Evolutionary conservation across 1,140 invertebrate species (phyloP).

Genomic region (Kradibia gibbosae): DNA sequence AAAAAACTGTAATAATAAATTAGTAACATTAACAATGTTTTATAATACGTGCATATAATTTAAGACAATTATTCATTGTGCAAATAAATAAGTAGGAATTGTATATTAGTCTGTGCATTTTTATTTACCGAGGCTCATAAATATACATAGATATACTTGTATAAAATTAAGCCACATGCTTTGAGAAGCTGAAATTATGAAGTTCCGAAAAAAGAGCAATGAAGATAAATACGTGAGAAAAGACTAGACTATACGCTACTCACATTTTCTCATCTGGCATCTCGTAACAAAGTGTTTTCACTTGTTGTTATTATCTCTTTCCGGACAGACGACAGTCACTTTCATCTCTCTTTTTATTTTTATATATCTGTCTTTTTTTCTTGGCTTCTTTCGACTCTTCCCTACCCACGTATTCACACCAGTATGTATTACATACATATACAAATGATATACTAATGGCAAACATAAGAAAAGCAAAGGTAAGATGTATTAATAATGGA

Average conservation of each 20-base stretch:
- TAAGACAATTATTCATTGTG: too few species aligned
- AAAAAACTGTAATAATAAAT: too few species aligned
- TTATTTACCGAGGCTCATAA: too few species aligned
- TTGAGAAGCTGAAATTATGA: background rate
- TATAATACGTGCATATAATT: too few species aligned
- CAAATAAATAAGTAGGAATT: too few species aligned
- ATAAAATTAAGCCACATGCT: background rate
- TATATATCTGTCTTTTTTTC: background rate
- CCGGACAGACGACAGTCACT: constrained; percentile 57
- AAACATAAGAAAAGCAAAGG: constrained; percentile 45
- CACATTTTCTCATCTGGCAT: constrained; percentile 26
- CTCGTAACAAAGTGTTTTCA: constrained; percentile 60
- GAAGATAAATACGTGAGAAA: background rate
- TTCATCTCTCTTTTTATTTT: constrained; percentile 11
- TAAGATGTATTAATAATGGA: constrained; percentile 61
- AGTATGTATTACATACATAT: background rate
- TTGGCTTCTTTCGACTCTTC: background rate
- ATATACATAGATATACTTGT: too few species aligned
- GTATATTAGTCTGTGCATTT: too few species aligned
- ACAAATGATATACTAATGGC: constrained; percentile 7
- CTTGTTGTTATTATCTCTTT: constrained; percentile 59
- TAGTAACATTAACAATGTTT: too few species aligned
- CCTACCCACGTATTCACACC: background rate
- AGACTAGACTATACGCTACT: background rate
- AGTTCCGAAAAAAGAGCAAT: background rate